Conservation (phyloP, 2,113 vertebrate species). For the Camarhynchus parvulus region DNA sequence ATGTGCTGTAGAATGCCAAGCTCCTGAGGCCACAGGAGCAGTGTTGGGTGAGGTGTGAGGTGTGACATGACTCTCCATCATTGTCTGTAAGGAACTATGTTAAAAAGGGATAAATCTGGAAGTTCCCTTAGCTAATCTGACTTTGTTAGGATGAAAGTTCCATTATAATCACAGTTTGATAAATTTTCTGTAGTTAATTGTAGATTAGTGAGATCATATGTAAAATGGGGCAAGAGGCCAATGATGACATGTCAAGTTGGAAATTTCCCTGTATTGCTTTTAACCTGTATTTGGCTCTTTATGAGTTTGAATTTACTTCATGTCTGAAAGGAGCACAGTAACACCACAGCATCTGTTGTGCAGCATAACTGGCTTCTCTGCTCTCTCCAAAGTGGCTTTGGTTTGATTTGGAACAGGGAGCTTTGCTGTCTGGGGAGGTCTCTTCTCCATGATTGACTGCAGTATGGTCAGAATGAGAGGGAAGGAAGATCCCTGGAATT, state of each 20-base stretch:
- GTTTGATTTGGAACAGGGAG: conserved; percentile 79
- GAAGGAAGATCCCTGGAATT: conserved; percentile 98
- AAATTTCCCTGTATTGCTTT: not conserved
- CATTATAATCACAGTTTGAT: not conserved
- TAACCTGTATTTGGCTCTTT: not conserved
- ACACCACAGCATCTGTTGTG: not conserved
- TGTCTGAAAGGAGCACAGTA: not conserved
- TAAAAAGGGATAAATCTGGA: not conserved
- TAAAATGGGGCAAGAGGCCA: not conserved
- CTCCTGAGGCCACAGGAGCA: not conserved
- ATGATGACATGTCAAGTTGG: not conserved
- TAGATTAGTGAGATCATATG: not conserved
- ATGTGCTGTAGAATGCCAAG: not conserved
- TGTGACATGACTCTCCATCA: not conserved
- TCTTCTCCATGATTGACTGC: conserved; percentile 98
- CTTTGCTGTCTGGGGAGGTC: conserved; percentile 95
- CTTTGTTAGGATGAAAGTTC: not conserved
- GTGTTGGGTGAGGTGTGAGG: not conserved
- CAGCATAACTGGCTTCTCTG: not conserved
- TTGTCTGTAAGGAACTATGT: not conserved
- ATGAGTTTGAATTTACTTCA: not conserved
- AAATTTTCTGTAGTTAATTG: not conserved
- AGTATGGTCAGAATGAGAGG: conserved; percentile 92
- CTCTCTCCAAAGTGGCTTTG: not conserved
- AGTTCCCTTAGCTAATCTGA: not conserved